Evolutionary conservation across 2,888 invertebrate genomes (phyloP).

Genomic region (Hemithea aestivaria): DNA sequence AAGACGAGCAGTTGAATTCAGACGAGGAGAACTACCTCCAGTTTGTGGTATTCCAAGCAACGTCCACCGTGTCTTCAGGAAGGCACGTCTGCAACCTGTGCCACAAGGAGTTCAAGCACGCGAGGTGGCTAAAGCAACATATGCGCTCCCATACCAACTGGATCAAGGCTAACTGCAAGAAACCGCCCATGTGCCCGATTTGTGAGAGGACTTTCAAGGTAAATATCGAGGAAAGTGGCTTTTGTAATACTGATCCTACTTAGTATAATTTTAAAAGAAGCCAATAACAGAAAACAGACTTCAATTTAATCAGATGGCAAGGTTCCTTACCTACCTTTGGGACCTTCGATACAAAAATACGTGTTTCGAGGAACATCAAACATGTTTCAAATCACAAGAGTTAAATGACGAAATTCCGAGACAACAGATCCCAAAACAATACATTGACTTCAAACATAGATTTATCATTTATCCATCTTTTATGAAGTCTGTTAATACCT

Average conservation of each 20-base stretch:
- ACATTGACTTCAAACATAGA: no score
- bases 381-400: no score
- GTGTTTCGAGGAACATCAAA: no score
- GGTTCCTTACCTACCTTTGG: no score
- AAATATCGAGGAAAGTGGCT: slow-evolving; percentile 11
- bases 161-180: slow-evolving; percentile 83
- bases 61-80: slow-evolving; percentile 75
- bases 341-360: no score
- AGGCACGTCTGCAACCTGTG: slow-evolving; percentile 81
- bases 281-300: no score
- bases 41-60: slow-evolving; percentile 72
- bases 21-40: slow-evolving; percentile 71
- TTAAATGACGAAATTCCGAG: no score
- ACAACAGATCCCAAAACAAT: no score
- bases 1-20: slow-evolving; percentile 54
- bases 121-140: slow-evolving; percentile 80
- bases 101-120: slow-evolving; percentile 81
- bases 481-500: no score
- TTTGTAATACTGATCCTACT: not conserved
- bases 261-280: no score
- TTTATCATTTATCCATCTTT: no score
- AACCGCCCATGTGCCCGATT: slow-evolving; percentile 80
- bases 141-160: slow-evolving; percentile 82
- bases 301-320: no score
- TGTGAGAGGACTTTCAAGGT: slow-evolving; percentile 81